phyloP scores from a whole-genome alignment of 2,797 vertebrate species.

The Thamnophis elegans region DNA sequence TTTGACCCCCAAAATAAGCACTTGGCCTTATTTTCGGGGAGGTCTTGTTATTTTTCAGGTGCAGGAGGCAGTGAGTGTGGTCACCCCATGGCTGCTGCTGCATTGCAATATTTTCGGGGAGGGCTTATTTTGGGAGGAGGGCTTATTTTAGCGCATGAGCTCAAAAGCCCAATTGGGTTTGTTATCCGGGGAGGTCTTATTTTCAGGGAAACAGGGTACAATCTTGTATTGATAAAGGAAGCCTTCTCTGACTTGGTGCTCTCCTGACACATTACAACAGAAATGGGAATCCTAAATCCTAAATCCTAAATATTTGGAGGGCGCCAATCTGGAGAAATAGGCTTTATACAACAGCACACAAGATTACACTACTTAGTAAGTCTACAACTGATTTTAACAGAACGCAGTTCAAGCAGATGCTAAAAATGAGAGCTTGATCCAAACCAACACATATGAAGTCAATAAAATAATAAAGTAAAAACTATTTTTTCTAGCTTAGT shows the following conservation, averaged over 20 bases:
- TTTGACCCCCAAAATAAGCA: too few species aligned
- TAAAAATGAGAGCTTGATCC: neutral
- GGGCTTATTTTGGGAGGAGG: too few species aligned
- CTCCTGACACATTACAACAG: neutral
- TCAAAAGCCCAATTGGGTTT: too few species aligned
- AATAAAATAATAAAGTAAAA: neutral
- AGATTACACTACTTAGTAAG: neutral
- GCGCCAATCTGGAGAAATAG: neutral
- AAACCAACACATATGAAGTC: neutral
- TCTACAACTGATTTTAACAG: neutral
- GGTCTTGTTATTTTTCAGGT: too few species aligned
- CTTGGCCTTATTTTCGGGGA: too few species aligned
- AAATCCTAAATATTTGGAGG: neutral
- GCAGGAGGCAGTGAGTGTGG: too few species aligned
- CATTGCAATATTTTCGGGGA: too few species aligned
- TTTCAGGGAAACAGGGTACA: neutral
- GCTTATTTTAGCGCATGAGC: too few species aligned
- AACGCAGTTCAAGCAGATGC: neutral
- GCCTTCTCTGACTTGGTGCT: too few species aligned
- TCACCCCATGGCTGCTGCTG: too few species aligned
- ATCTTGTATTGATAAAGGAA: neutral
- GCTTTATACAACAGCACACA: neutral
- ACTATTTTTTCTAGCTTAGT: neutral
- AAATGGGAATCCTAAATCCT: neutral
- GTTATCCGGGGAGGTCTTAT: too few species aligned